These are phyloP conservation scores for Aspidiotus rigidus DNA, from an alignment of 2,888 invertebrate species.

Conservation along the genomic window DNA sequence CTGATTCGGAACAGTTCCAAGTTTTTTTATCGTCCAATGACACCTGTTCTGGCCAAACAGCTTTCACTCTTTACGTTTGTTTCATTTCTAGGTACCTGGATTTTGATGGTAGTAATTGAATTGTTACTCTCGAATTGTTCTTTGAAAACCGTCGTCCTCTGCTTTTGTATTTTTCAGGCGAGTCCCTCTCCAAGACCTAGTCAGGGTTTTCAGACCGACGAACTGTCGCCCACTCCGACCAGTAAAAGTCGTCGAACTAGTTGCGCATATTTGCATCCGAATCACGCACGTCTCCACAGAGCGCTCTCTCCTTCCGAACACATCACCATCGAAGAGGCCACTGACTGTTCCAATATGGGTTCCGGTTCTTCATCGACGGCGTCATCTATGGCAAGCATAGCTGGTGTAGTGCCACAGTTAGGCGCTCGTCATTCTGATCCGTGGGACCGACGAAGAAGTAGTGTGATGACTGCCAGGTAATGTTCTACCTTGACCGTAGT, in stretches of 20 bases:
- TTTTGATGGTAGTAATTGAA: no score
- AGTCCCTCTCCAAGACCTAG: conserved; percentile 43
- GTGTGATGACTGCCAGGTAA: conserved; percentile 51
- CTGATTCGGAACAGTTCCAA: no score
- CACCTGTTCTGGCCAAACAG: no score
- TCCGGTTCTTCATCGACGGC: conserved; percentile 42
- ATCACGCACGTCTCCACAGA: conserved; percentile 57
- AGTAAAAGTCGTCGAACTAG: conserved; percentile 49
- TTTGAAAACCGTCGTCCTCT: no score
- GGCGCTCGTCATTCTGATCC: conserved; percentile 42
- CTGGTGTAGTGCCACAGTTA: conserved; percentile 37
- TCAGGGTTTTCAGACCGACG: conserved; percentile 37
- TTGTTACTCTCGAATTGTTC: no score
- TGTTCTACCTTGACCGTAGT: not conserved
- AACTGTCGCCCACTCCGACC: conserved; percentile 41
- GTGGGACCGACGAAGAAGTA: conserved; percentile 48
- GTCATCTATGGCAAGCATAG: conserved; percentile 42
- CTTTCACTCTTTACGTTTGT: no score
- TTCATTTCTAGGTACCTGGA: no score
- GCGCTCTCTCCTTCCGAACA: conserved; percentile 36
- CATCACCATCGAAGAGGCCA: conserved; percentile 24
- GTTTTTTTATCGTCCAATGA: no score
- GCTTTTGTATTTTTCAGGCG: conserved; percentile 43
- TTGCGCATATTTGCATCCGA: conserved; percentile 56
- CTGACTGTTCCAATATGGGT: conserved; percentile 2